Conservation (phyloP, 2,797 vertebrate species). For the Halcyon smyrnensis region DNA sequence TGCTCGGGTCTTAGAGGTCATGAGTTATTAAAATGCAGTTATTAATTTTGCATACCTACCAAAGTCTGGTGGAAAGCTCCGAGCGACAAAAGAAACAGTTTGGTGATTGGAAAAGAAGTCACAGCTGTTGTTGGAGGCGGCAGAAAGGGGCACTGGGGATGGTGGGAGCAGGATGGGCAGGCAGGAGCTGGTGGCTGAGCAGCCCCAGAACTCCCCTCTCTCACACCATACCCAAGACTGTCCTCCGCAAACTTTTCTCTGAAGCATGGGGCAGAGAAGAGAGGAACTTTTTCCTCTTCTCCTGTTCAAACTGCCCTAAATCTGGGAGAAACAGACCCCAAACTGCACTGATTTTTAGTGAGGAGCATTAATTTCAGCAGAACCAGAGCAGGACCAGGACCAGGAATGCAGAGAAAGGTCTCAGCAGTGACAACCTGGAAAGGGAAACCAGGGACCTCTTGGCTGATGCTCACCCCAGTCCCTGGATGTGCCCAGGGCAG, state of each 20-base stretch:
- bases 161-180: neutral
- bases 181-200: neutral
- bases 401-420: neutral
- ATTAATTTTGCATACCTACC: constrained; percentile 33
- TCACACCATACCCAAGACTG: neutral
- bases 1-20: neutral
- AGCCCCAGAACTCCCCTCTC: neutral
- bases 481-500: neutral
- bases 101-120: neutral
- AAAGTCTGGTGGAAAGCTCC: neutral
- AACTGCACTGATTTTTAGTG: neutral
- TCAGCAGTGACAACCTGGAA: neutral
- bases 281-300: neutral
- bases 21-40: constrained; percentile 52
- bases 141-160: neutral
- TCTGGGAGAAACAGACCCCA: neutral
- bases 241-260: neutral
- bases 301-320: neutral
- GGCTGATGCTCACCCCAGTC: neutral
- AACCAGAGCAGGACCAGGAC: neutral
- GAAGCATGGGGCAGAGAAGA: neutral
- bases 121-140: neutral
- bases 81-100: neutral
- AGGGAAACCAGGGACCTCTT: neutral
- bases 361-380: neutral